Evolutionary conservation across 2,113 vertebrate species (phyloP), one percentile per base, ranked within the genome.

Genomic region (Oenanthe melanoleuca): DNA sequence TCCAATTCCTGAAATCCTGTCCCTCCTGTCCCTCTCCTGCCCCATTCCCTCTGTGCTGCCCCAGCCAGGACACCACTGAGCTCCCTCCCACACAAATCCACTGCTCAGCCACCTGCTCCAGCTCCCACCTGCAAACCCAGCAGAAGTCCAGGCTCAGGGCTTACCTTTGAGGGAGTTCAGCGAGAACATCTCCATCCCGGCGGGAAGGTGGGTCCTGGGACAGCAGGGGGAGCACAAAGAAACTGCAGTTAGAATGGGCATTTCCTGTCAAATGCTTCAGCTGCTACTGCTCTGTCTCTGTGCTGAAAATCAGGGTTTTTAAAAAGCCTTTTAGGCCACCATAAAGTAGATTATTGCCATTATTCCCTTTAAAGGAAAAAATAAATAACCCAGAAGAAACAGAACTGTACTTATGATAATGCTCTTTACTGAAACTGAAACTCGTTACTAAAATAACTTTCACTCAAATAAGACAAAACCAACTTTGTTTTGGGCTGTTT

Each of bases 161-260:
- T 97, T 97, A 98, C 98, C 98, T 98, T 98, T 98, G 64, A 98
- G 97, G 93, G 98, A 98, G 64, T 98, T 98, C 96, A 98, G 82
- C 85, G 97, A 98, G 96, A 98, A 98, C 98, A 98, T 98, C 97
- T 97, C 98, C 97, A 97, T 97, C 95, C 82, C 95, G 78, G 96
- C 67, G 38, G 70, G n/a, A 95, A 93, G 94, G 93, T 72, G 80
- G 95, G 63, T 66, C 97, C 98, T 98, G 65, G 86, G 49, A 75
- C 56, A 77, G 75, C 59, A 81, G 79, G 42, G 90, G 66, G 7
- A 67, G 66, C 49, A 67, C 70, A 61, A 31, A 93, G 80, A 95
- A 82, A 88, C 33, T 67, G 33, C 29, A 61, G 59, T 92, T 64
- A 95, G 75, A 38, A 77, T 21, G 16, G 20, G 1, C 12, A 6